phyloP scores from a whole-genome alignment of 2,113 vertebrate species.

The Empidonax alnorum region DNA sequence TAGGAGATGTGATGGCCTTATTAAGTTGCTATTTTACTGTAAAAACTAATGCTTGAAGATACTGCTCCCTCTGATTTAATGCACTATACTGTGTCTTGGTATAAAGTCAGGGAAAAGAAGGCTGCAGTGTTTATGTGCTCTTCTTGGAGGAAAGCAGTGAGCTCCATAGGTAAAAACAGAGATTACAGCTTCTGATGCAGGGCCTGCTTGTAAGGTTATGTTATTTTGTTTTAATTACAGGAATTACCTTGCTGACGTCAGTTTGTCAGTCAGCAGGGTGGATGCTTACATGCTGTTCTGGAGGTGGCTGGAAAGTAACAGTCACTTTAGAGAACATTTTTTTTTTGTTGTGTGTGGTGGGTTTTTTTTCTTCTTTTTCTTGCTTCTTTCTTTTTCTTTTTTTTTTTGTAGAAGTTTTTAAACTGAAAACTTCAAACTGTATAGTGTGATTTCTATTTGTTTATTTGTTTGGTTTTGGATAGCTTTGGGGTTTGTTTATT shows the following conservation, averaged over 20 bases:
- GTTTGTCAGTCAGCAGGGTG: not conserved
- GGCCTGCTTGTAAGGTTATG: not conserved
- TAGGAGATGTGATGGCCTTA: not conserved
- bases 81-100: not conserved
- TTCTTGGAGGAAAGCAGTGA: not conserved
- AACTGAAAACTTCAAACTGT: not conserved
- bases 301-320: not conserved
- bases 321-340: not conserved
- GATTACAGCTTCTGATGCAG: not conserved
- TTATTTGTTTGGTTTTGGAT: not conserved
- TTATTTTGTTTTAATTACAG: constrained; percentile 10
- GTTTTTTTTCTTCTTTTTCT: not conserved
- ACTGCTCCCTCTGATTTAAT: not conserved
- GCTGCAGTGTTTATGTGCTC: not conserved
- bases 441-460: not conserved
- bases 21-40: not conserved
- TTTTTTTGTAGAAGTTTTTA: not conserved
- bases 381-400: too few relatives aligned
- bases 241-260: not conserved
- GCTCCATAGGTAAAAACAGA: not conserved
- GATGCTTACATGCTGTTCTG: not conserved
- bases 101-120: not conserved
- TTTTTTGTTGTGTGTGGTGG: not conserved
- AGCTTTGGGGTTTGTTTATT: not conserved
- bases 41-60: not conserved